A percentile compares a stretch with the other conserved stretches of the same genome.
Evolutionary conservation across 2,797 vertebrate genomes (phyloP).

Genomic region (Trematomus bernacchii): DNA sequence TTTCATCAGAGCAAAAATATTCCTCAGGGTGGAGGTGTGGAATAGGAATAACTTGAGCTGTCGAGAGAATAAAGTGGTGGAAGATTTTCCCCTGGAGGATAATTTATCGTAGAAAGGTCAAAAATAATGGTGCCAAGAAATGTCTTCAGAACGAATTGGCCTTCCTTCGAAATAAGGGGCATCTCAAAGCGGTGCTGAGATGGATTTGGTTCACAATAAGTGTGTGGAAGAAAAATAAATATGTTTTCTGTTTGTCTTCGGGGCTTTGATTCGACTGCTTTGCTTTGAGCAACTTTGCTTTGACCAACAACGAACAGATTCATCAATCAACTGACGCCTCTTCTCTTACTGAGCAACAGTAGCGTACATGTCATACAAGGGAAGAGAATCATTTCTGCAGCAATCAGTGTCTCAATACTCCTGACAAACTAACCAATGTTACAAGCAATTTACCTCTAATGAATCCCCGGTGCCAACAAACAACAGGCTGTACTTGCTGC

Average conservation of each 20-base stretch:
- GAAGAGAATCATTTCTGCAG: constrained; percentile 9
- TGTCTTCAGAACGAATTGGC: constrained; percentile 15
- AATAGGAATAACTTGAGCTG: constrained; percentile 9
- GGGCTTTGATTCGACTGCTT: constrained; percentile 10
- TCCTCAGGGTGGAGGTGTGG: not conserved
- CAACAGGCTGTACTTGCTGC: constrained; percentile 32
- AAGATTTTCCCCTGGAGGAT: constrained; percentile 7
- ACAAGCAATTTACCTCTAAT: constrained; percentile 51
- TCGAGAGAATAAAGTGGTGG: constrained; percentile 26
- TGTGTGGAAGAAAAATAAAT: not conserved
- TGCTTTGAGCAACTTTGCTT: not conserved
- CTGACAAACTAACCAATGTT: constrained; percentile 52
- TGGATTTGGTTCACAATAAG: constrained; percentile 13
- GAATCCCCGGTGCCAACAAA: constrained; percentile 45
- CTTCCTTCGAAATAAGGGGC: not conserved
- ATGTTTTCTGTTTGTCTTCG: not conserved
- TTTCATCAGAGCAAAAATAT: constrained; percentile 26
- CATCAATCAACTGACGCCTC: not conserved
- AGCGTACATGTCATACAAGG: not conserved
- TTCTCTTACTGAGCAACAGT: not conserved
- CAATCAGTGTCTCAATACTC: constrained; percentile 21
- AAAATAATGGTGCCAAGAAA: not conserved
- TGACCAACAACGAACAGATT: constrained; percentile 2
- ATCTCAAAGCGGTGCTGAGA: constrained; percentile 3
- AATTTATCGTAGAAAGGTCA: constrained; percentile 31